Percentiles rank a stretch among this genome's conserved stretches.
Conservation (phyloP, 2,797 vertebrate genomes). For the Ciconia nigra region DNA sequence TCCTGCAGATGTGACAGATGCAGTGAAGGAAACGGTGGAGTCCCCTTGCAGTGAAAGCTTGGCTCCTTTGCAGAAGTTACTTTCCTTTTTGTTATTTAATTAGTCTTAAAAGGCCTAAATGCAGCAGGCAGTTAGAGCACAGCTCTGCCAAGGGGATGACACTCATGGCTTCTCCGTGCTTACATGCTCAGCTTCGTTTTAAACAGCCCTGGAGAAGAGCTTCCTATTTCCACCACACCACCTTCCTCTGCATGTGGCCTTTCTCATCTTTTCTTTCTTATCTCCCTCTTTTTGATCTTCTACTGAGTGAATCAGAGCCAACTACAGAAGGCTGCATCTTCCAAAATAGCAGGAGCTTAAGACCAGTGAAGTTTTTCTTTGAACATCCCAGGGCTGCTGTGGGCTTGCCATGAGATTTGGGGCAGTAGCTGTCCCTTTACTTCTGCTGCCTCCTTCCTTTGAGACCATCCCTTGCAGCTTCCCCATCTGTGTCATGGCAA, state of each 20-base stretch:
- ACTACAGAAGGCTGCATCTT: neutral
- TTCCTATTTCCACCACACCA: neutral
- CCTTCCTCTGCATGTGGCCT: neutral
- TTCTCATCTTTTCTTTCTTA: neutral
- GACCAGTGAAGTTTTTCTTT: neutral
- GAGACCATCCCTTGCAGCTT: neutral
- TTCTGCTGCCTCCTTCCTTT: neutral
- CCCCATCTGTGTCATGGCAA: rapidly evolving
- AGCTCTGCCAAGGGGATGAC: neutral
- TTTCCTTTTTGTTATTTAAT: neutral
- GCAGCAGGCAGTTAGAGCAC: neutral
- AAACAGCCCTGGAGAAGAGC: neutral
- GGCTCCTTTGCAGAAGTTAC: neutral
- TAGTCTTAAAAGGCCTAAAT: neutral
- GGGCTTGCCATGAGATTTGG: neutral
- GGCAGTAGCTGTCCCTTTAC: neutral
- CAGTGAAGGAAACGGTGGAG: neutral
- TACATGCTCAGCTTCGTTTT: neutral
- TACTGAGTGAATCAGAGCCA: neutral
- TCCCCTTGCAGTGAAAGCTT: neutral
- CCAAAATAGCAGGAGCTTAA: neutral
- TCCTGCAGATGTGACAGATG: neutral
- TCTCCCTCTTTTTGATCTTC: neutral
- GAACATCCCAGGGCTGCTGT: neutral
- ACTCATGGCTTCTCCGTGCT: neutral